phyloP scores from a whole-genome alignment of 2,888 invertebrate species.

The Ichneumoninae sp. region DNA sequence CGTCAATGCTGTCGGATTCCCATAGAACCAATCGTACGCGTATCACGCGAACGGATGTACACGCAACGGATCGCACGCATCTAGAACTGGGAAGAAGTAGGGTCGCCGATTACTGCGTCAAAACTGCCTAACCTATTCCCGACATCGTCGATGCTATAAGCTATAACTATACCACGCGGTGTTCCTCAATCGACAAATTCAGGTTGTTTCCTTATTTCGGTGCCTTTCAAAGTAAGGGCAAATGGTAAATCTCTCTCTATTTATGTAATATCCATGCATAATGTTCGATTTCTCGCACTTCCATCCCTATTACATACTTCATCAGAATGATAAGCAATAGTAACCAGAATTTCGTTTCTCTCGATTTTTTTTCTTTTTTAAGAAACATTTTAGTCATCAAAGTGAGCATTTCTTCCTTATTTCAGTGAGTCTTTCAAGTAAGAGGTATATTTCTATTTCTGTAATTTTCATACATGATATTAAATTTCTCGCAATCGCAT shows the following conservation, averaged over 20 bases:
- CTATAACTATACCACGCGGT: neutral
- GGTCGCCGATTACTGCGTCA: slow-evolving; percentile 4
- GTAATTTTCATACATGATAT: too few relatives aligned
- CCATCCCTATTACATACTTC: too few relatives aligned
- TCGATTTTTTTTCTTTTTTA: too few relatives aligned
- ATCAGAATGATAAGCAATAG: too few relatives aligned
- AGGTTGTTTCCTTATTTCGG: neutral
- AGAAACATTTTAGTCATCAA: too few relatives aligned
- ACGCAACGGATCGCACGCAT: slow-evolving; percentile 76
- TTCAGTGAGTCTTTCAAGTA: too few relatives aligned
- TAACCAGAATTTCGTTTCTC: too few relatives aligned
- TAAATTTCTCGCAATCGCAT: too few relatives aligned
- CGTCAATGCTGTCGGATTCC: slow-evolving; percentile 81
- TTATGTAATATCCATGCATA: neutral
- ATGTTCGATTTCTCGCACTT: neutral
- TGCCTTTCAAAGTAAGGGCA: neutral
- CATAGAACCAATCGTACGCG: slow-evolving; percentile 79
- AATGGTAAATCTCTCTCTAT: neutral
- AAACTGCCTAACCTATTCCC: slow-evolving; percentile 13
- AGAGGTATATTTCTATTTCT: too few relatives aligned
- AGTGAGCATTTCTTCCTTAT: neutral
- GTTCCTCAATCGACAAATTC: neutral
- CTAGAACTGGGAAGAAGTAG: slow-evolving; percentile 53
- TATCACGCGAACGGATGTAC: slow-evolving; percentile 78
- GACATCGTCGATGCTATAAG: slow-evolving; percentile 2